phyloP scores from a whole-genome alignment of 2,888 invertebrate genomes.

The Polydrusus tereticollis region DNA sequence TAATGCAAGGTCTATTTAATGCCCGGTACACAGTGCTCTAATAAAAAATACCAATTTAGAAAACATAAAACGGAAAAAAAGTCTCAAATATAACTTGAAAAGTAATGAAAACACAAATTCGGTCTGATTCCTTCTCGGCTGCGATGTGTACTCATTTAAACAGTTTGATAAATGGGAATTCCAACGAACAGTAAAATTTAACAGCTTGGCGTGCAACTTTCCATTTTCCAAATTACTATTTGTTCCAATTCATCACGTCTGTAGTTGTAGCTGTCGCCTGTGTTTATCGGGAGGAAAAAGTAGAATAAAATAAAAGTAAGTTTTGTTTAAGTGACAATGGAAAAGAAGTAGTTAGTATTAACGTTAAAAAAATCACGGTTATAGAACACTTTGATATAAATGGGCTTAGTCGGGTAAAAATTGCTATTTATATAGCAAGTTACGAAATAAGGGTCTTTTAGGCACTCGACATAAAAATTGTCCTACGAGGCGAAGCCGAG shows the following conservation, averaged over 20 bases:
- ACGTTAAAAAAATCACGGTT: background rate
- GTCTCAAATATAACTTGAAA: background rate
- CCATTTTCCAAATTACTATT: conserved; percentile 46
- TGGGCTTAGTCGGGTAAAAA: too few species aligned
- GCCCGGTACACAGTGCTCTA: background rate
- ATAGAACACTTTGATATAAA: background rate
- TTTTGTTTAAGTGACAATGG: background rate
- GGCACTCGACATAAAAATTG: too few species aligned
- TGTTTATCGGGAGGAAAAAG: conserved; percentile 24
- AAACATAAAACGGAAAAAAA: background rate
- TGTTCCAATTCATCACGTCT: conserved; percentile 39
- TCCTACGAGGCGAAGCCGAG: too few species aligned
- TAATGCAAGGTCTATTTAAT: background rate
- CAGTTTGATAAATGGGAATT: conserved; percentile 23
- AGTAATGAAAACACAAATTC: conserved; percentile 16
- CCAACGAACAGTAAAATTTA: conserved; percentile 25
- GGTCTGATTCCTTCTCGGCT: background rate
- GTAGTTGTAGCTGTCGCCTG: conserved; percentile 24
- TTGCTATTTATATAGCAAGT: too few species aligned
- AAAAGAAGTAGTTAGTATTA: background rate
- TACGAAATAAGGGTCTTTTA: too few species aligned
- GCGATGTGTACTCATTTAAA: conserved; percentile 18
- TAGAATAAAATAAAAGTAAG: background rate
- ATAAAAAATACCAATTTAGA: background rate
- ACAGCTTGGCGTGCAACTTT: conserved; percentile 21